A percentile compares a stretch with the other conserved stretches of the same genome.
phyloP scores from a whole-genome alignment of 2,113 vertebrate species.

The Rousettus leschenaultii region DNA sequence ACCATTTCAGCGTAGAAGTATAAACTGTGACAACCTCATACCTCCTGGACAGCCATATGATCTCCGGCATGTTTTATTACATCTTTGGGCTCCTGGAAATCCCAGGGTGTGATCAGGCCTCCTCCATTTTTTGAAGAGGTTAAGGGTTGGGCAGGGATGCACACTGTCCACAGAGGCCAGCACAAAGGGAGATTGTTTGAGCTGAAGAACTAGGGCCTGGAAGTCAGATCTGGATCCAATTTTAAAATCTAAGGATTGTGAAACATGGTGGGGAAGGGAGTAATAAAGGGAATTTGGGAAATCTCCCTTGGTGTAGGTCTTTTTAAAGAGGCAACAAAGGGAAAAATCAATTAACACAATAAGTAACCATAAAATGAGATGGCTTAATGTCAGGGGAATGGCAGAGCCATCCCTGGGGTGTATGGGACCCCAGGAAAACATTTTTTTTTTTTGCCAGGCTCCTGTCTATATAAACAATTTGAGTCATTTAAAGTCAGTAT shows the following conservation, averaged over 20 bases:
- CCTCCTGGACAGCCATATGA: not conserved
- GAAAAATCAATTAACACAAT: conserved; percentile 65
- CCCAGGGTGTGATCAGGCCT: not conserved
- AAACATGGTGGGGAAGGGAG: conserved; percentile 63
- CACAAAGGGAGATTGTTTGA: conserved; percentile 71
- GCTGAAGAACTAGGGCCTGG: conserved; percentile 49
- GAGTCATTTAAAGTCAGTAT: conserved; percentile 53
- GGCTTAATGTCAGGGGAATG: conserved; percentile 34
- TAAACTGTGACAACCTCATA: not conserved
- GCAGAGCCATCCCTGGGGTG: not conserved
- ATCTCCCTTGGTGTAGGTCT: conserved; percentile 65
- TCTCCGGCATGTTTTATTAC: not conserved
- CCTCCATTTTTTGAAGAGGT: not conserved
- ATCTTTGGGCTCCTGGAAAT: conserved; percentile 36
- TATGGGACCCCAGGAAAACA: not conserved
- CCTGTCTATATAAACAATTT: conserved; percentile 60
- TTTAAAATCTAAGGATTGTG: conserved; percentile 74
- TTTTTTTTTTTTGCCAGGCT: conserved; percentile 19
- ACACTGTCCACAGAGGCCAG: conserved; percentile 41
- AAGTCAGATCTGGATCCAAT: conserved; percentile 73
- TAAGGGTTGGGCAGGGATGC: conserved; percentile 8
- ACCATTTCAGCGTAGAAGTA: not conserved
- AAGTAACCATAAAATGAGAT: conserved; percentile 38
- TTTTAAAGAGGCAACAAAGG: conserved; percentile 68
- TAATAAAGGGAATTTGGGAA: conserved; percentile 71